A percentile compares a stretch with the other conserved stretches of the same genome.
Evolutionary conservation across 2,888 invertebrate genomes (phyloP).

Genomic region (Disparrhopalites patrizii): DNA sequence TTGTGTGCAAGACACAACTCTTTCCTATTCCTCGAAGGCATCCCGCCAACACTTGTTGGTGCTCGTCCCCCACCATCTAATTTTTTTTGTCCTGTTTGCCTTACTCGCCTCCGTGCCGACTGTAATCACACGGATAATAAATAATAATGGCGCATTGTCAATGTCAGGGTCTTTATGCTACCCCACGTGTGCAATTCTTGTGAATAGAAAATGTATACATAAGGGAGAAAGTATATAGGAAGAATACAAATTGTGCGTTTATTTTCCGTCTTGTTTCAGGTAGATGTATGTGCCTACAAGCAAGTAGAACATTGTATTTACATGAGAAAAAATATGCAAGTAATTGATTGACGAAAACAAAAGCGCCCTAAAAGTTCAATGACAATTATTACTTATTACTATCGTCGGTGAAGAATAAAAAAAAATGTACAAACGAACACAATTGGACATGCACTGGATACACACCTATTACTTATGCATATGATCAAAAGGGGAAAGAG

Average conservation of each 20-base stretch:
- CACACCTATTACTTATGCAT: not conserved
- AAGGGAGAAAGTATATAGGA: not conserved
- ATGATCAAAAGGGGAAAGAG: too few species aligned
- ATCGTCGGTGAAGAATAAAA: too few species aligned
- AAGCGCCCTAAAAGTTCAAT: not conserved
- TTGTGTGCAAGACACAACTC: too few species aligned
- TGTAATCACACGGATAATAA: too few species aligned
- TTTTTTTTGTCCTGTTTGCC: too few species aligned
- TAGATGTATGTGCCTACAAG: not conserved
- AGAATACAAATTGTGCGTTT: too few species aligned
- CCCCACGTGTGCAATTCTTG: not conserved
- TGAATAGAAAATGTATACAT: not conserved
- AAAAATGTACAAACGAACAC: too few species aligned
- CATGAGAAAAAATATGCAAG: not conserved
- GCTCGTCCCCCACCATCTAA: too few species aligned
- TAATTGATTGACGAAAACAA: conserved; percentile 6
- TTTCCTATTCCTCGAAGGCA: conserved; percentile 5
- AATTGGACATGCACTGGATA: too few species aligned
- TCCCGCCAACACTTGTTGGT: not conserved
- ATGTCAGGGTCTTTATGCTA: not conserved
- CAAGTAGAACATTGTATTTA: not conserved
- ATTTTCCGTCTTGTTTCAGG: too few species aligned
- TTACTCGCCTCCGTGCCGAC: too few species aligned
- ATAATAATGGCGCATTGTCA: too few species aligned
- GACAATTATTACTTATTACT: not conserved